Base-by-base conservation (phyloP, 2,888 invertebrate species). In the Tetramorium bicarinatum region DNA sequence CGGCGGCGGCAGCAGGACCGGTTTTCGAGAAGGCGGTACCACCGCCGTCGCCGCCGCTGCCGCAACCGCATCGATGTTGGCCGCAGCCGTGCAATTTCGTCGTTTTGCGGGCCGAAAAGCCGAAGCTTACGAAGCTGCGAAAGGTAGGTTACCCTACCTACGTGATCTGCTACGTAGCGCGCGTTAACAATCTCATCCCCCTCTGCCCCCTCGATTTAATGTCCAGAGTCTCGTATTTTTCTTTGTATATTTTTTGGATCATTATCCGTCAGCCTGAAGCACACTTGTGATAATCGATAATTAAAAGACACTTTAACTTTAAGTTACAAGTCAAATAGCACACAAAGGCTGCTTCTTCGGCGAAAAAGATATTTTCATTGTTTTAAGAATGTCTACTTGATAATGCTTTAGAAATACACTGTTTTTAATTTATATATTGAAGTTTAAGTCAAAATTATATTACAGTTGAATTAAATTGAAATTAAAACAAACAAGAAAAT, bases 1-100 rank as follows among this genome's bases (percentile, higher is more conserved):
- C 79, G 85, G 66, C 79, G 34, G 41, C 87, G 82, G 64, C 76
- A 29, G 86, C 85, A 85, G 90, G 91, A 91, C 91, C 91, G 91
- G 91, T 91, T 91, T 87, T 77, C 88, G 79, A 67, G 52, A 72
- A 71, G 85, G 62, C 62, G 84, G 71, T 61, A 38, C 74, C 44
- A 69, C 67, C 66, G 41, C 34, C 72, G 69, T 54, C 85, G 62
- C 62, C 54, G 59, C 62, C 29, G 47, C 56, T 18, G 67, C 56
- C 34, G 59, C 66, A 15, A 25, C 81, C 67, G 71, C 72, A 34
- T 38, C 49, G 75, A 18, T 25, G 41, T 74, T 52, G 86, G 89
- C 85, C 88, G 83, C 86, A 82, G 88, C 88, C 88, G 85, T 85
- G 87, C 76, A 81, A 76, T 85, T 85, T 88, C 76, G 86, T 88